Conservation (phyloP, 92 coral and sea anemone genomes). For the Anthopleura xanthogrammica region DNA sequence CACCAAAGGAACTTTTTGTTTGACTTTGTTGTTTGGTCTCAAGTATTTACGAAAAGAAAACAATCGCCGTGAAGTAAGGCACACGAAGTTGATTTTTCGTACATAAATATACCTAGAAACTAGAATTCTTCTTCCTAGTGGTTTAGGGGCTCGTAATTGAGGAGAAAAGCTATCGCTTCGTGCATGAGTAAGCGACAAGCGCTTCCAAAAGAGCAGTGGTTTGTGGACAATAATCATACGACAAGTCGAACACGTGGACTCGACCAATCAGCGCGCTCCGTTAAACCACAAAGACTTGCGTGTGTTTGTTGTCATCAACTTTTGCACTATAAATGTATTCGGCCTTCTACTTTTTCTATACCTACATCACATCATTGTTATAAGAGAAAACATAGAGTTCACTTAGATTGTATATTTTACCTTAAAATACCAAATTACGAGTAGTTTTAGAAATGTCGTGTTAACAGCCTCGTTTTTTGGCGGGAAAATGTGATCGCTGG, state of each 20-base stretch:
- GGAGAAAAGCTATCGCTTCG: background rate
- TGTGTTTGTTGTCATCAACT: background rate
- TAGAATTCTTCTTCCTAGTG: background rate
- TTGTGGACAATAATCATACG: slow-evolving; percentile 26
- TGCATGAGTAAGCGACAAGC: background rate
- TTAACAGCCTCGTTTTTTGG: background rate
- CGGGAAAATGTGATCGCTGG: background rate
- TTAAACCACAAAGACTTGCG: background rate
- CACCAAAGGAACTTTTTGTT: slow-evolving; percentile 3
- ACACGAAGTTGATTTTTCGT: background rate
- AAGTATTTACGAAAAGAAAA: background rate
- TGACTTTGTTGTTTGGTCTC: background rate
- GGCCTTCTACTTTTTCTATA: background rate
- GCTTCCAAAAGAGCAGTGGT: background rate
- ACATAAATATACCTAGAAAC: background rate
- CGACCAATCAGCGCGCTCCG: slow-evolving; percentile 41
- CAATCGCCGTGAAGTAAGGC: background rate
- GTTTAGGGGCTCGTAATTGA: background rate
- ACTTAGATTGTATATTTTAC: background rate
- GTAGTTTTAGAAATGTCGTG: background rate
- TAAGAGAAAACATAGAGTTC: background rate
- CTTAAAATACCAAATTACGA: background rate
- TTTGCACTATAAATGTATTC: background rate
- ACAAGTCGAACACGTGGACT: slow-evolving; percentile 48
- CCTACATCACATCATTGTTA: background rate